phyloP scores from a whole-genome alignment of 2,888 invertebrate genomes.

The Thera britannica region DNA sequence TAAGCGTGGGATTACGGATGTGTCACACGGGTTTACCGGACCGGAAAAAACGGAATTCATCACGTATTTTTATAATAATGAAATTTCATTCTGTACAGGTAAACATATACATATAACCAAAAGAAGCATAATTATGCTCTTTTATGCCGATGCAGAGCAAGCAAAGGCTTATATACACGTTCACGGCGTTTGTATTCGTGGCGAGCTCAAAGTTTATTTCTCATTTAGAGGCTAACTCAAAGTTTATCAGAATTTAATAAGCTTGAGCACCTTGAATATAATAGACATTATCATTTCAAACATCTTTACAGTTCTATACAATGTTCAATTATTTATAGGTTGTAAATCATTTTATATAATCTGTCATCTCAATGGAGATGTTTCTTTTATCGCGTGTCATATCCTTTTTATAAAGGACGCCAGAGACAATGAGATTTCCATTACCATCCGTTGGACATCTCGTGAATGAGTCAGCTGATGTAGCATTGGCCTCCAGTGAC shows the following conservation, averaged over 20 bases:
- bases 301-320: background rate
- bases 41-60: conserved; percentile 61
- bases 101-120: conserved; percentile 3
- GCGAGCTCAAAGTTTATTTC: too few relatives aligned
- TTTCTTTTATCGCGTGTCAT: conserved; percentile 24
- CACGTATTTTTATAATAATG: conserved; percentile 49
- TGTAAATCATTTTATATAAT: conserved; percentile 2
- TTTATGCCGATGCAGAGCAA: background rate
- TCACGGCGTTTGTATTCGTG: too few relatives aligned
- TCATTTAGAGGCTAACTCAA: background rate
- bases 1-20: conserved; percentile 69
- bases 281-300: background rate
- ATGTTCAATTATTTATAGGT: background rate
- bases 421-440: conserved; percentile 76
- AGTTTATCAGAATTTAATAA: background rate
- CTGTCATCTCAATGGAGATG: conserved; percentile 14
- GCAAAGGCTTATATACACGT: too few relatives aligned
- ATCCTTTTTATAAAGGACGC: conserved; percentile 55
- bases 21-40: conserved; percentile 70
- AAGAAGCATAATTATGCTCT: background rate
- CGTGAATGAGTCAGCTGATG: conserved; percentile 79
- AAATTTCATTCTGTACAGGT: conserved; percentile 37
- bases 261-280: background rate
- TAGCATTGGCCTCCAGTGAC: conserved; percentile 72
- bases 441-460: conserved; percentile 53